phyloP scores from a whole-genome alignment of 2,888 invertebrate genomes.

The Microctonus brassicae region DNA sequence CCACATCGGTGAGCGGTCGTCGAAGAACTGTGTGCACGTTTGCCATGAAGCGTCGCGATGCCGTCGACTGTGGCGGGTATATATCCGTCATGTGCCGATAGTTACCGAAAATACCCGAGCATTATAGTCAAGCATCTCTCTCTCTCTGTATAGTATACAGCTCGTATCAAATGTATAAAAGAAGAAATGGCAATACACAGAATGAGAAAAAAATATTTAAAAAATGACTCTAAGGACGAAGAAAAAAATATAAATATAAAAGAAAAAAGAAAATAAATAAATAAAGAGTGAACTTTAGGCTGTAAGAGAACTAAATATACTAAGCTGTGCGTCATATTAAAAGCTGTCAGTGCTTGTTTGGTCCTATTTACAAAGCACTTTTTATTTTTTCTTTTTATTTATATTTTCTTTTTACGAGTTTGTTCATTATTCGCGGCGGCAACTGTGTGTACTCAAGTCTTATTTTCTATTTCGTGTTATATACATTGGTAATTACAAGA shows the following conservation, averaged over 20 bases:
- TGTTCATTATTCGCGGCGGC: not conserved
- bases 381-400: not conserved
- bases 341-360: not conserved
- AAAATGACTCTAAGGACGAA: no score
- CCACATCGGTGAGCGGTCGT: slow-evolving; percentile 48
- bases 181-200: not conserved
- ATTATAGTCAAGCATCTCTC: not conserved
- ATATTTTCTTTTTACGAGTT: not conserved
- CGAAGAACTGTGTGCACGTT: slow-evolving; percentile 59
- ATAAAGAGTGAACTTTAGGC: no score
- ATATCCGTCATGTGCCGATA: slow-evolving; percentile 9
- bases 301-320: not conserved
- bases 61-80: slow-evolving; percentile 25
- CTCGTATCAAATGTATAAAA: no score
- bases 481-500: not conserved
- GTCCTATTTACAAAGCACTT: not conserved
- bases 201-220: not conserved
- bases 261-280: not conserved
- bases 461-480: not conserved
- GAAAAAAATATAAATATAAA: no score
- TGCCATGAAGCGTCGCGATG: slow-evolving; percentile 38
- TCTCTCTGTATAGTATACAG: not conserved
- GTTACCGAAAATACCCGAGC: slow-evolving; percentile 21
- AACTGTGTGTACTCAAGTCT: not conserved
- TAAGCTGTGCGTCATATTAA: slow-evolving; percentile 19